Evolutionary conservation across 2,113 vertebrate genomes (phyloP).

Genomic region (Takifugu flavidus): DNA sequence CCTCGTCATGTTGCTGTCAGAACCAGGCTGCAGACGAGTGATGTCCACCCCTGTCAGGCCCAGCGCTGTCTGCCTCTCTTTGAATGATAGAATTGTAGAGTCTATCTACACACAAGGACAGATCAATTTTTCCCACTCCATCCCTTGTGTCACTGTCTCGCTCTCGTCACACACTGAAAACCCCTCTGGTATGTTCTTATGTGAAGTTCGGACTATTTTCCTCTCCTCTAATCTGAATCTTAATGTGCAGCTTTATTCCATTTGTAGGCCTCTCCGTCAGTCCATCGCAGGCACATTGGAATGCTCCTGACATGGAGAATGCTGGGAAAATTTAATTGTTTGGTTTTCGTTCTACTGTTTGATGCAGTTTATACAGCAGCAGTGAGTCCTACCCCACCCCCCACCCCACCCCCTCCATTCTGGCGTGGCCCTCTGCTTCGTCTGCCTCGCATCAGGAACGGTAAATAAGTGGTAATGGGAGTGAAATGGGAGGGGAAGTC

Average conservation of each 20-base stretch:
- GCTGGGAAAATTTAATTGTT: conserved; percentile 73
- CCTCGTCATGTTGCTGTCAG: conserved; percentile 74
- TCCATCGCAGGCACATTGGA: conserved; percentile 16
- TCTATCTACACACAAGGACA: conserved; percentile 54
- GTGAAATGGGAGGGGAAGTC: conserved; percentile 68
- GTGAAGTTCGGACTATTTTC: not conserved
- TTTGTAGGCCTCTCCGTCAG: conserved; percentile 41
- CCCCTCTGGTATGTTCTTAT: conserved; percentile 37
- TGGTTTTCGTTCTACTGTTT: conserved; percentile 63
- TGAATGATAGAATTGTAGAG: conserved; percentile 71
- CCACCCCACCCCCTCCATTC: no score
- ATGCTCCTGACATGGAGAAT: conserved; percentile 5
- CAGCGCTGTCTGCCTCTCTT: conserved; percentile 54
- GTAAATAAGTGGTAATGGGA: conserved; percentile 80
- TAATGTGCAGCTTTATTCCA: conserved; percentile 36
- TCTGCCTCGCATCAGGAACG: conserved; percentile 66
- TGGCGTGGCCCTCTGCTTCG: conserved; percentile 55
- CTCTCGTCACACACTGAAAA: conserved; percentile 44
- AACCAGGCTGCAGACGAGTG: conserved; percentile 61
- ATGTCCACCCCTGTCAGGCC: conserved; percentile 67
- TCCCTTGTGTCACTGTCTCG: conserved; percentile 44
- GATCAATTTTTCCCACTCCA: conserved; percentile 65
- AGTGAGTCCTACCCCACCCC: conserved; percentile 44
- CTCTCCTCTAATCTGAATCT: conserved; percentile 25
- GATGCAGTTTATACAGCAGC: conserved; percentile 66